A percentile compares a stretch with the other conserved stretches of the same genome.
Evolutionary conservation across 2,888 invertebrate species (phyloP).

Genomic region (Dicyrtomina minuta): DNA sequence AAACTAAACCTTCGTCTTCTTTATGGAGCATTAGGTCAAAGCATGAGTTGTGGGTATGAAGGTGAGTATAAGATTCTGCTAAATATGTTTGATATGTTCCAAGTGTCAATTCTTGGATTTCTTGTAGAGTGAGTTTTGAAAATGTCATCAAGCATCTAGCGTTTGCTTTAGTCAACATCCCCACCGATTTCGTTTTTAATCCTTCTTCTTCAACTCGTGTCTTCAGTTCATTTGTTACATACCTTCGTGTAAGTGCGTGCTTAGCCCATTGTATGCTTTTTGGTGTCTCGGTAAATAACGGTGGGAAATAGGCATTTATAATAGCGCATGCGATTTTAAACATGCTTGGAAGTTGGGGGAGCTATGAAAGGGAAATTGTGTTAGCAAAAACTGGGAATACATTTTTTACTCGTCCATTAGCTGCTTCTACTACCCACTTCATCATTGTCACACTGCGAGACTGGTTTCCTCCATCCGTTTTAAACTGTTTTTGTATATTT

Average conservation of each 20-base stretch:
- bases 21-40: too few relatives aligned
- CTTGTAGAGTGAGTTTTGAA: too few relatives aligned
- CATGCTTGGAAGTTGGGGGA: background rate
- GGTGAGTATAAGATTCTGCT: too few relatives aligned
- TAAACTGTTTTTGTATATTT: too few relatives aligned
- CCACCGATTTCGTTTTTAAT: too few relatives aligned
- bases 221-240: background rate
- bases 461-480: background rate
- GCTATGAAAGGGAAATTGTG: too few relatives aligned
- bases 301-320: background rate
- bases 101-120: too few relatives aligned
- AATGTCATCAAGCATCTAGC: too few relatives aligned
- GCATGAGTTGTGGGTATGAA: too few relatives aligned
- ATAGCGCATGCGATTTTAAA: background rate
- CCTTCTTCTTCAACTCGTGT: background rate
- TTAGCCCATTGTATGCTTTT: background rate
- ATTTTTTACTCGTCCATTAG: slow-evolving; percentile 35
- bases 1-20: too few relatives aligned
- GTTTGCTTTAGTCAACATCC: too few relatives aligned
- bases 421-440: slow-evolving; percentile 34
- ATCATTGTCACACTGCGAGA: slow-evolving; percentile 5
- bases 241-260: background rate
- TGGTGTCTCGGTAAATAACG: background rate
- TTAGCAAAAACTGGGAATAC: slow-evolving; percentile 30
- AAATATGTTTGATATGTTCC: too few relatives aligned